Evolutionary conservation across 2,113 vertebrate genomes (phyloP).

Genomic region (Tichodroma muraria): DNA sequence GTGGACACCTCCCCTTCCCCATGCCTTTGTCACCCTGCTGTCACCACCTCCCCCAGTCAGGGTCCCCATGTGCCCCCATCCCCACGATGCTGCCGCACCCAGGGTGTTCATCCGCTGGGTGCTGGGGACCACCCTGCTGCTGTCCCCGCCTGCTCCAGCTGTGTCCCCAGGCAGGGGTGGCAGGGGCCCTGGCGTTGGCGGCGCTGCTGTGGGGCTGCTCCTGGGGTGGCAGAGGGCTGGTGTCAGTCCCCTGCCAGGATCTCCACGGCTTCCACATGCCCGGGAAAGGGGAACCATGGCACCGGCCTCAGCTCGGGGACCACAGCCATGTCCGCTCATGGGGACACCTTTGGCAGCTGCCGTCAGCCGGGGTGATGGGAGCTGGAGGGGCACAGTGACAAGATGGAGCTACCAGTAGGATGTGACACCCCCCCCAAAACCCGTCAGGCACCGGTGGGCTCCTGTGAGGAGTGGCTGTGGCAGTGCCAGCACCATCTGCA

Average conservation of each 20-base stretch:
- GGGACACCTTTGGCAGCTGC: neutral
- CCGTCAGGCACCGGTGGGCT: neutral
- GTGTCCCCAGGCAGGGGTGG: neutral
- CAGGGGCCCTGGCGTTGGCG: neutral
- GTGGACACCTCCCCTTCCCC: neutral
- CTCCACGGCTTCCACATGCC: neutral
- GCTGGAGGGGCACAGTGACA: neutral
- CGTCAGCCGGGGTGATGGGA: neutral
- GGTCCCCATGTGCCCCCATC: neutral
- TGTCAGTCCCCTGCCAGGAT: neutral
- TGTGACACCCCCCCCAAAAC: neutral
- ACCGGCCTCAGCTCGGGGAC: neutral
- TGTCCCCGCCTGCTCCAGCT: neutral
- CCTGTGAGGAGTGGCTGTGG: neutral
- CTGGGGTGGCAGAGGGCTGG: neutral
- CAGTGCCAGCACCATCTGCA: neutral
- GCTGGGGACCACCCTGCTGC: neutral
- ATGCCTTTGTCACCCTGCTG: neutral
- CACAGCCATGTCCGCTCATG: neutral
- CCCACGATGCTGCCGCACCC: neutral
- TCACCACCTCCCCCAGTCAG: neutral
- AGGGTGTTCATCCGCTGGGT: neutral
- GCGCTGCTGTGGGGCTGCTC: neutral
- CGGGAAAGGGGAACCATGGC: neutral
- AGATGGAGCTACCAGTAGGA: neutral